A percentile compares a stretch with the other conserved stretches of the same genome.
Evolutionary conservation across 2,113 vertebrate genomes (phyloP).

Genomic region (Chamaea fasciata): DNA sequence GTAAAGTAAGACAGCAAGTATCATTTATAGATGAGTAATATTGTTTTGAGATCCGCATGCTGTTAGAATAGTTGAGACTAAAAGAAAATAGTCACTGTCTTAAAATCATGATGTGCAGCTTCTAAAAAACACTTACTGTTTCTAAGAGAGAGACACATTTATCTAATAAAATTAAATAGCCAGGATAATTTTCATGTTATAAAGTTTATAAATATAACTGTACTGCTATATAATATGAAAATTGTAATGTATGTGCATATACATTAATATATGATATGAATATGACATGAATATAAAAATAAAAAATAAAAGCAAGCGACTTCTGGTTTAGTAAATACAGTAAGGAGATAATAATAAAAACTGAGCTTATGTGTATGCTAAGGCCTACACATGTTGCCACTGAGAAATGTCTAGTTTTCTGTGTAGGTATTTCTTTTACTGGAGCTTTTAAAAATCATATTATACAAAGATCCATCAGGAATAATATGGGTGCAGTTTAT

Average conservation of each 20-base stretch:
- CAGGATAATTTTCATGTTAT: neutral
- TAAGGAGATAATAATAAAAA: neutral
- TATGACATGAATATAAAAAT: neutral
- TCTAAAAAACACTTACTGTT: neutral
- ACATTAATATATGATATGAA: neutral
- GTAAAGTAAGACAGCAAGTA: neutral
- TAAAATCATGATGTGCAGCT: neutral
- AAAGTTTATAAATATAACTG: neutral
- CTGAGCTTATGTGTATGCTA: neutral
- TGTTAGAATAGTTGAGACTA: neutral
- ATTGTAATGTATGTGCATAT: neutral
- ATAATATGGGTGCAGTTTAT: neutral
- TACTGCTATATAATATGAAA: neutral
- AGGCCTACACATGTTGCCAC: neutral
- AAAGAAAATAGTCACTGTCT: neutral
- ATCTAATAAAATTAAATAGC: neutral
- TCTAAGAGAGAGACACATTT: neutral
- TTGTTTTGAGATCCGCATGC: neutral
- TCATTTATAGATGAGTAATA: neutral
- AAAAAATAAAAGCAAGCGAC: neutral
- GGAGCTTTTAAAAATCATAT: neutral
- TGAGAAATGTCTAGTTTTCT: neutral
- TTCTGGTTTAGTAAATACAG: neutral
- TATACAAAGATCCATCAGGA: neutral
- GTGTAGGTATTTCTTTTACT: neutral